phyloP scores from a whole-genome alignment of 2,113 vertebrate genomes.

The Daubentonia madagascariensis region DNA sequence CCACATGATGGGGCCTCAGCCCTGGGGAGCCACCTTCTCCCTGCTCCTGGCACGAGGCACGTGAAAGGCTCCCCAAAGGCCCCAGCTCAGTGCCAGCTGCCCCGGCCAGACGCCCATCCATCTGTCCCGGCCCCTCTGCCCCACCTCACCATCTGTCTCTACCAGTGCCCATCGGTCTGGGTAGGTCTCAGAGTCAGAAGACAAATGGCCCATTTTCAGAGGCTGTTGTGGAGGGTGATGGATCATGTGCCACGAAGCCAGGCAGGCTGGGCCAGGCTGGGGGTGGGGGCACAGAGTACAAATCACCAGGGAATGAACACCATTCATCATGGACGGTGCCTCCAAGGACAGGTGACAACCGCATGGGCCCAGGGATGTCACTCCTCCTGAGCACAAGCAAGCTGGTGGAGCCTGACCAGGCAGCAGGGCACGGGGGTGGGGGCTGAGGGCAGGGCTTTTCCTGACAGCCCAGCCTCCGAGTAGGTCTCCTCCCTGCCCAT shows the following conservation, averaged over 20 bases:
- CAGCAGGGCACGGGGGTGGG: background rate
- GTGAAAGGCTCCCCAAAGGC: background rate
- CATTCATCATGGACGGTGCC: conserved; percentile 53
- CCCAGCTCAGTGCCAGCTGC: conserved; percentile 14
- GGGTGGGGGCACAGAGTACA: background rate
- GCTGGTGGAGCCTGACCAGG: background rate
- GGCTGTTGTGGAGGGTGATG: conserved; percentile 22
- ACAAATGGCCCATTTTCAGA: conserved; percentile 44
- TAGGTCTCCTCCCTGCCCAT: background rate
- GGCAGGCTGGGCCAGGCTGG: background rate
- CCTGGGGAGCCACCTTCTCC: background rate
- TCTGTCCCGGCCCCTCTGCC: conserved; percentile 26
- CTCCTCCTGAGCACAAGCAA: conserved; percentile 38
- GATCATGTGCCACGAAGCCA: background rate
- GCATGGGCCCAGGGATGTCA: conserved; percentile 37
- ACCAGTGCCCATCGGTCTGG: conserved; percentile 25
- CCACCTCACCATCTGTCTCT: conserved; percentile 60
- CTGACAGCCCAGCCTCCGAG: background rate
- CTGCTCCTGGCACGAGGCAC: conserved; percentile 8
- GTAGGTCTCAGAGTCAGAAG: conserved; percentile 1
- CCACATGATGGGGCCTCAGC: background rate
- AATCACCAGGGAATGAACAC: background rate
- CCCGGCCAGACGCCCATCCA: conserved; percentile 49
- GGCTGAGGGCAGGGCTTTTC: background rate
- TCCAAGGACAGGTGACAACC: conserved; percentile 58